phyloP scores from a whole-genome alignment of 2,797 vertebrate species.

The Rhinogobio ventralis region DNA sequence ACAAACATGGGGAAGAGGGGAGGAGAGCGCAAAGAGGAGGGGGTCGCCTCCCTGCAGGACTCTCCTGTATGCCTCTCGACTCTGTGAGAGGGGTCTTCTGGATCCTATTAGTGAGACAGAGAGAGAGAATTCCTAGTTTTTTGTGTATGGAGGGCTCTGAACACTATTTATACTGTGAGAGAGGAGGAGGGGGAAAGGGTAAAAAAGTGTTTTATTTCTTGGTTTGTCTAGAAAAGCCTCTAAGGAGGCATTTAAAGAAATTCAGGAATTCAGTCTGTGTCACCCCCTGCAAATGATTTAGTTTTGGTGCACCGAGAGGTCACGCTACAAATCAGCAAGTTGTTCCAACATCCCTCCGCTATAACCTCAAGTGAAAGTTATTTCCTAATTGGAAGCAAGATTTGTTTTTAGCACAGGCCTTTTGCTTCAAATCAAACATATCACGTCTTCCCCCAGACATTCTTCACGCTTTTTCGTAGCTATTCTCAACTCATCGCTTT shows the following conservation, averaged over 20 bases:
- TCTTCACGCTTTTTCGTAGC: not conserved
- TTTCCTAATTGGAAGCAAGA: slow-evolving; percentile 84
- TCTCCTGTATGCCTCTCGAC: slow-evolving; percentile 65
- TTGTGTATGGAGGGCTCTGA: slow-evolving; percentile 39
- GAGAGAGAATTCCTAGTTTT: slow-evolving; percentile 43
- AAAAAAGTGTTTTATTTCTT: slow-evolving; percentile 77
- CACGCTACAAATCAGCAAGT: slow-evolving; percentile 85
- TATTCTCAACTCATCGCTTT: slow-evolving; percentile 8
- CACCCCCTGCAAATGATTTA: slow-evolving; percentile 85
- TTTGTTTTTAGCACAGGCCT: slow-evolving; percentile 77
- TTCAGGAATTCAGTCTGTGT: slow-evolving; percentile 83
- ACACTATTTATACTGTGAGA: slow-evolving; percentile 57
- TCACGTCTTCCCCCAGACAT: not conserved
- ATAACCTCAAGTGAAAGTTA: slow-evolving; percentile 87
- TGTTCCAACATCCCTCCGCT: slow-evolving; percentile 85
- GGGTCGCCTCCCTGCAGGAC: slow-evolving; percentile 71
- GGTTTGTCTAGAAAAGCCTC: slow-evolving; percentile 81
- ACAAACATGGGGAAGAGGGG: slow-evolving; percentile 64
- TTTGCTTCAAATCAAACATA: slow-evolving; percentile 69
- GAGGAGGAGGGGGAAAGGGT: slow-evolving; percentile 62
- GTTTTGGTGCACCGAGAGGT: slow-evolving; percentile 85
- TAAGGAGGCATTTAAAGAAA: slow-evolving; percentile 79
- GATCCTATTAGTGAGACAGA: slow-evolving; percentile 57
- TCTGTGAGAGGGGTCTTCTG: slow-evolving; percentile 55
- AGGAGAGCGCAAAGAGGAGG: slow-evolving; percentile 16